Evolutionary conservation across 2,113 vertebrate species (phyloP).

Genomic region (Jacana jacana): DNA sequence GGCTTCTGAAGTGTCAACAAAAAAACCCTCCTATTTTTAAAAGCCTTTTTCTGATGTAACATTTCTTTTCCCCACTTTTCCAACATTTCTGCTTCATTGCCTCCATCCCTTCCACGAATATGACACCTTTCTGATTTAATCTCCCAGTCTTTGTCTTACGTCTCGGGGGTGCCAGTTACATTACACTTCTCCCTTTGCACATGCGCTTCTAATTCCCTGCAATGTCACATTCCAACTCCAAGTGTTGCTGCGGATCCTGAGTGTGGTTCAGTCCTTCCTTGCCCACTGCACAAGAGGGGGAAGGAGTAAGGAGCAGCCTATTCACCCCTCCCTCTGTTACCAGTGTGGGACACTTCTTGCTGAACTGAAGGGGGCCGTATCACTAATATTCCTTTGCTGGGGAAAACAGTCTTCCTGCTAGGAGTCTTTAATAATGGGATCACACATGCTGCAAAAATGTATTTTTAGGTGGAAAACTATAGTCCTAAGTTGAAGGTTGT

Average conservation of each 20-base stretch:
- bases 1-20: neutral
- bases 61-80: neutral
- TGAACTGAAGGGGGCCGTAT: no score
- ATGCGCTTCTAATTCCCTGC: constrained; percentile 36
- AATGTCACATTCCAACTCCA: neutral
- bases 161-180: neutral
- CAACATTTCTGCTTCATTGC: neutral
- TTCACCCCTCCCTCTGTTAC: neutral
- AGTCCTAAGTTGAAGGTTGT: neutral
- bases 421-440: neutral
- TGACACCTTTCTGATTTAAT: constrained; percentile 30
- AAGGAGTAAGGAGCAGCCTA: neutral
- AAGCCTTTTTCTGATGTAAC: neutral
- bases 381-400: neutral
- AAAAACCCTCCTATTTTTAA: neutral
- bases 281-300: neutral
- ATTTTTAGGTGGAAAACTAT: neutral
- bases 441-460: neutral
- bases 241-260: neutral
- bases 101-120: neutral
- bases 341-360: neutral
- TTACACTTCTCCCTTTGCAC: neutral
- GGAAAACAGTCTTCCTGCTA: neutral
- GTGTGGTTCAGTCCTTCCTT: neutral
- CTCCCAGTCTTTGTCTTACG: neutral